Base-by-base conservation (phyloP, 2,888 invertebrate species). In the Cerastis rubricosa region DNA sequence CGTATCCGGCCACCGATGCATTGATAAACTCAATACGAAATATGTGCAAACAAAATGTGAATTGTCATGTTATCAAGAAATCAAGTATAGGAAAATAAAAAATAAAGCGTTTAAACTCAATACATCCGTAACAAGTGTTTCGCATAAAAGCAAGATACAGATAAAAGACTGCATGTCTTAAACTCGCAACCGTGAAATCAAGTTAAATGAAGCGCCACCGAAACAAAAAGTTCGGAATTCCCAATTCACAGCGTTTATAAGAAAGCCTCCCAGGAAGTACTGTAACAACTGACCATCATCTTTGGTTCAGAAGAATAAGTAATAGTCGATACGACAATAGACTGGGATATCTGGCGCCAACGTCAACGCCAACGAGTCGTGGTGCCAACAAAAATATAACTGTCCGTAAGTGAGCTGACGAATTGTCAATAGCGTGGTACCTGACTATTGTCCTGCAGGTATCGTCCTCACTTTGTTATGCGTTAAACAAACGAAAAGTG, bases 311-410 rank as follows among this genome's bases (percentile, higher is more conserved):
- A 87, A 92, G 89, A 91, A 93, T 90, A 89, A 89, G 82, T 85
- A 91, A 89, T 88, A 85, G 88, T 76, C 71, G 72, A 80, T 80
- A 84, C 80, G 43, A 95, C 94, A 95, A 94, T 93, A 89, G 92
- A 80, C 86, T 78, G 89, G 89, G 89, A 90, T 90, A 90, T 92
- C 92, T 93, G 96, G 96, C 96, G 96, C 96, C 96, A 94, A 90
- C 88, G 81, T 92, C 93, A 96, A 96, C 96, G 96, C 96, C 96
- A 94, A 90, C 88, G 81, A 75, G 95, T 93, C 95, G 95, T 59
- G 70, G 72, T 81, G 76, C 83, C 84, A 90, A 93, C 90, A 92
- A 92, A 90, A 92, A 92, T 90, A 92, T 95, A 95, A 95, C 95
- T 94, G 95, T 93, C 81, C 88, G 80, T 89, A 88, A 92, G 89